phyloP scores from a whole-genome alignment of 37 sponge, comb jelly and placozoan species.

The Amphimedon queenslandica region DNA sequence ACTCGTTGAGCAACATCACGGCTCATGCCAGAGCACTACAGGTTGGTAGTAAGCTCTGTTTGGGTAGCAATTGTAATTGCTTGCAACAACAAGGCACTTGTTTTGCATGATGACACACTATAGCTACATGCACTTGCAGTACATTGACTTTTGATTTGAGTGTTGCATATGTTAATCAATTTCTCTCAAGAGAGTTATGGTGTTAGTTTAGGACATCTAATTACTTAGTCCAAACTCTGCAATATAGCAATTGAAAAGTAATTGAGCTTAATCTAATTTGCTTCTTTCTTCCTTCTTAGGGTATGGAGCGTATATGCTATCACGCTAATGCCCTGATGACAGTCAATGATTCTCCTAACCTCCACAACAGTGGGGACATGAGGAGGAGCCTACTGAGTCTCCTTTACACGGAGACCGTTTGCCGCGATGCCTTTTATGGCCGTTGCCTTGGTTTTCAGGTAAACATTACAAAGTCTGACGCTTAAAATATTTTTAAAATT shows the following conservation, averaged over 20 bases:
- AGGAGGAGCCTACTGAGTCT: conserved; percentile 5
- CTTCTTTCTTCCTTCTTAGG: conserved; percentile 7
- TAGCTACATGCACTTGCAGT: too few relatives aligned
- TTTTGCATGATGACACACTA: too few relatives aligned
- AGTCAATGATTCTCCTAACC: conserved; percentile 3
- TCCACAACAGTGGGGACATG: conserved; percentile 38
- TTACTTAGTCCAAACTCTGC: too few relatives aligned
- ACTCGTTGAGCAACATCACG: conserved; percentile 18
- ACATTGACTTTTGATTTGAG: too few relatives aligned
- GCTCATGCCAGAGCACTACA: conserved; percentile 45
- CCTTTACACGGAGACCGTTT: conserved; percentile 28
- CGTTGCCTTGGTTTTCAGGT: conserved; percentile 74
- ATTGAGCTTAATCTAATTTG: background rate
- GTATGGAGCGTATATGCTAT: conserved; percentile 1
- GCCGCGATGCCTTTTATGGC: conserved; percentile 71
- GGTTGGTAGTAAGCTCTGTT: conserved; percentile 11
- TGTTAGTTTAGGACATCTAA: too few relatives aligned
- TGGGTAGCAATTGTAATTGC: too few relatives aligned
- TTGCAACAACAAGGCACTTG: too few relatives aligned
- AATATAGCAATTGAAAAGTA: too few relatives aligned
- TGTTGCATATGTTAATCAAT: too few relatives aligned
- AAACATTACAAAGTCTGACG: background rate
- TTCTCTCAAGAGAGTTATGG: too few relatives aligned
- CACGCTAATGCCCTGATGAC: conserved; percentile 25
- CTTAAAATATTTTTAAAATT: background rate